Conservation (phyloP, 2,797 vertebrate species). For the Pipistrellus pipistrellus region DNA sequence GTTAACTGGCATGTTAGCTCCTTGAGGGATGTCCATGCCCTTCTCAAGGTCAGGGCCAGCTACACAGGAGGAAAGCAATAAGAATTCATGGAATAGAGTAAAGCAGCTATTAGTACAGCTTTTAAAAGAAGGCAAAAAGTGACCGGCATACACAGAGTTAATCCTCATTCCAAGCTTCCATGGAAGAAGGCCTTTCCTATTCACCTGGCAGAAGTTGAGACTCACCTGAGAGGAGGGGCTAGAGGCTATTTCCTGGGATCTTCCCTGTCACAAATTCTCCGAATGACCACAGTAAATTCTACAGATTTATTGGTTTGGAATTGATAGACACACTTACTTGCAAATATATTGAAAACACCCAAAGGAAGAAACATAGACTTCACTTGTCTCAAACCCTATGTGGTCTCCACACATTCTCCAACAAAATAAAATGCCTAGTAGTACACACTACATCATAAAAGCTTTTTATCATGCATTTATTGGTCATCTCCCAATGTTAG, state of each 20-base stretch:
- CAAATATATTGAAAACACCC: constrained; percentile 34
- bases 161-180: background rate
- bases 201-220: background rate
- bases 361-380: background rate
- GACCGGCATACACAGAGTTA: background rate
- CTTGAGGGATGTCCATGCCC: background rate
- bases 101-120: background rate
- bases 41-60: background rate
- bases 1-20: background rate
- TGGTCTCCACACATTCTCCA: background rate
- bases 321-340: background rate
- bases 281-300: background rate
- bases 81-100: background rate
- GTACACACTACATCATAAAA: background rate
- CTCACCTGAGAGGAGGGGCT: background rate
- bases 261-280: background rate
- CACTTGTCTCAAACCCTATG: background rate
- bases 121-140: constrained; percentile 14
- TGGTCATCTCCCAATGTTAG: background rate
- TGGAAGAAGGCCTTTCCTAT: background rate
- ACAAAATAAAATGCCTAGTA: background rate
- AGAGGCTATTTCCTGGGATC: constrained; percentile 9
- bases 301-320: constrained; percentile 27
- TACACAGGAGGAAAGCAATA: background rate
- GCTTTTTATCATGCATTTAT: background rate